Percentiles rank a stretch among this genome's conserved stretches.
Evolutionary conservation across 2,797 vertebrate genomes (phyloP).

Genomic region (Sylvia borin): DNA sequence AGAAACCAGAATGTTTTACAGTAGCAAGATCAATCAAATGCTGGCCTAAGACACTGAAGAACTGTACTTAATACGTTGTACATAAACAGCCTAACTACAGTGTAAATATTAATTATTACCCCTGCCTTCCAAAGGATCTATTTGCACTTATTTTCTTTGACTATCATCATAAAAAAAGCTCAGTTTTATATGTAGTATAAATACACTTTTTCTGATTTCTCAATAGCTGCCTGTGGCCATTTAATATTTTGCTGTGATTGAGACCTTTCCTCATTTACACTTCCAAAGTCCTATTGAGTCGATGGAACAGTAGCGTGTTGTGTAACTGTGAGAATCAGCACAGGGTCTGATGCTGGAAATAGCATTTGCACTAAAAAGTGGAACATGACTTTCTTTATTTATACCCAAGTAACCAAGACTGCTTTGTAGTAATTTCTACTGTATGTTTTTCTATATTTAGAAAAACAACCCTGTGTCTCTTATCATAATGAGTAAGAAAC

Average conservation of each 20-base stretch:
- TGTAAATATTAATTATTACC: slow-evolving; percentile 34
- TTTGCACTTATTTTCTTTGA: not conserved
- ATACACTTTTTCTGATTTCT: not conserved
- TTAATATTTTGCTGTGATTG: slow-evolving; percentile 26
- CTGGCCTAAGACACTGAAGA: slow-evolving; percentile 1
- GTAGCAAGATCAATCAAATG: slow-evolving; percentile 14
- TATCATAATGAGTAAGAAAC: not conserved
- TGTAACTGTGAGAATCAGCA: slow-evolving; percentile 23
- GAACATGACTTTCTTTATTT: not conserved
- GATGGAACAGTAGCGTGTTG: not conserved
- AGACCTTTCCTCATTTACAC: slow-evolving; percentile 44
- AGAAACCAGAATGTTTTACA: slow-evolving; percentile 14
- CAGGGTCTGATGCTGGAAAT: not conserved
- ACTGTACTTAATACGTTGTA: not conserved
- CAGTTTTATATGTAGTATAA: not conserved
- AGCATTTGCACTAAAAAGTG: slow-evolving; percentile 8
- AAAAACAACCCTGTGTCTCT: not conserved
- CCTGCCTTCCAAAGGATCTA: not conserved
- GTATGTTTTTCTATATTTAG: not conserved
- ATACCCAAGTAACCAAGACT: not conserved
- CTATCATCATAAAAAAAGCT: not conserved
- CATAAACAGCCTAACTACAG: not conserved
- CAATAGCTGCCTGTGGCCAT: not conserved
- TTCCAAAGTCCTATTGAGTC: slow-evolving; percentile 30
- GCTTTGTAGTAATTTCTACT: slow-evolving; percentile 9